Base-by-base conservation (phyloP, 30 jellyfish, hydroid and myxozoan genomes). In the Chrysaora quinquecirrha region DNA sequence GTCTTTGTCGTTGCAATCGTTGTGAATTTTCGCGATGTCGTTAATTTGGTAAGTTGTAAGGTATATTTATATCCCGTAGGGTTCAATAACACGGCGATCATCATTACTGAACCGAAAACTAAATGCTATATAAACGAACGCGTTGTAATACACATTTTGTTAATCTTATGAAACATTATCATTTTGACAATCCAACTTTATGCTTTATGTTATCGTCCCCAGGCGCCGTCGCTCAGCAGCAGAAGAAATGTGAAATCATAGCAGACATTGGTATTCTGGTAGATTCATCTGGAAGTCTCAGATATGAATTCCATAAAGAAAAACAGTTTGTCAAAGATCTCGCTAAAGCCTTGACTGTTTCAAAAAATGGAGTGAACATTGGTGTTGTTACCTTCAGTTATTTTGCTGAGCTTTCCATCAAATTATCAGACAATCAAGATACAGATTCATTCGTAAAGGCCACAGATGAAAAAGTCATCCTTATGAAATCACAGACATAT, bases 361-460 rank as follows among this genome's bases (percentile, higher is more conserved):
- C 79, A 28, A 62, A 68, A 29, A 80, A 67, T 63, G 96, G 96
- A 33, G 96, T 85, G 25, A 58, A 75, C 80, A 76, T 85, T 24
- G 96, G 96, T n/a, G 89, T 85, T 20, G 89, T 85, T 3, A 85
- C 96, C 25, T 85, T 85, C 68, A 85, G 96, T 48, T 85, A 85
- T 69, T 75, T 12, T 33, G 89, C 96, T 0, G 16, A 68, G 32
- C 85, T 85, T 28, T 73, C 96, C 25, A 85, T 85, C 81, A 75
- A 75, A 67, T 70, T 85, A 4, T 66, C 86, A 1, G 89, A 76
- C 14, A 21, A 68, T 73, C 48, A 38, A 34, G 89, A 85, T 43
- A 76, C 89, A 63, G 34, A 38, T 21, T 75, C 96, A 1, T 74
- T 85, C 24, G n/a, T 56, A 2, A 34, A 73, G 33, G 89, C 73